Evolutionary conservation across 2,113 vertebrate species (phyloP).

Genomic region (Seriola dumerili): DNA sequence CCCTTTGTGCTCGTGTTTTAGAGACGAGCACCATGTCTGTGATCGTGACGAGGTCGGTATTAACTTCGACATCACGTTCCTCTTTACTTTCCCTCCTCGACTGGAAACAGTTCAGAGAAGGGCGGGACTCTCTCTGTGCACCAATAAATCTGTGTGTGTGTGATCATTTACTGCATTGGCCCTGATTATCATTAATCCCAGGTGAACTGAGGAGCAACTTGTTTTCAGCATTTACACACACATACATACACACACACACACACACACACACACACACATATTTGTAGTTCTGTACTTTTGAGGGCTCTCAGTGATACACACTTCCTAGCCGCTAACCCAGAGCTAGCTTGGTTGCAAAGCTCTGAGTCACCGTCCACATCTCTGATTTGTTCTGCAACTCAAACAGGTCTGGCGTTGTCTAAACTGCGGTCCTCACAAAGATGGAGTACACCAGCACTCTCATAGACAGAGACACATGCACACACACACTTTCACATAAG

Average conservation of each 20-base stretch:
- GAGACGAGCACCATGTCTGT: no score
- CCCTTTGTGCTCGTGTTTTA: no score
- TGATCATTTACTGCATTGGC: slow-evolving; percentile 11
- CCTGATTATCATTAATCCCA: background rate
- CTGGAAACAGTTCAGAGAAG: no score
- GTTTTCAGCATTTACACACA: background rate
- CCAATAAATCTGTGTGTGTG: background rate
- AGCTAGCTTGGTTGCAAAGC: background rate
- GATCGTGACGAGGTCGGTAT: no score
- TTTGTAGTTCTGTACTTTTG: background rate
- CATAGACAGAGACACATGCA: background rate
- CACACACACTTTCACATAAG: background rate
- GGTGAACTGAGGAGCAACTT: background rate
- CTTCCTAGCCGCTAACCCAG: background rate
- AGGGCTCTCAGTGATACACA: background rate
- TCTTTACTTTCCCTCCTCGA: no score
- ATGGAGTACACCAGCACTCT: slow-evolving; percentile 9
- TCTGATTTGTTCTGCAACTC: no score
- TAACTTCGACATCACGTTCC: no score
- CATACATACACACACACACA: background rate
- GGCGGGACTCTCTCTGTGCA: no score
- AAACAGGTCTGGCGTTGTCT: no score
- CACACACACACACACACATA: slow-evolving; percentile 20
- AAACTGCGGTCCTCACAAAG: no score
- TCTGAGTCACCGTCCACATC: background rate